These are phyloP conservation scores for Drosophila parthenogenetica DNA, from an alignment of 2,888 invertebrate species.

Conservation along the genomic window DNA sequence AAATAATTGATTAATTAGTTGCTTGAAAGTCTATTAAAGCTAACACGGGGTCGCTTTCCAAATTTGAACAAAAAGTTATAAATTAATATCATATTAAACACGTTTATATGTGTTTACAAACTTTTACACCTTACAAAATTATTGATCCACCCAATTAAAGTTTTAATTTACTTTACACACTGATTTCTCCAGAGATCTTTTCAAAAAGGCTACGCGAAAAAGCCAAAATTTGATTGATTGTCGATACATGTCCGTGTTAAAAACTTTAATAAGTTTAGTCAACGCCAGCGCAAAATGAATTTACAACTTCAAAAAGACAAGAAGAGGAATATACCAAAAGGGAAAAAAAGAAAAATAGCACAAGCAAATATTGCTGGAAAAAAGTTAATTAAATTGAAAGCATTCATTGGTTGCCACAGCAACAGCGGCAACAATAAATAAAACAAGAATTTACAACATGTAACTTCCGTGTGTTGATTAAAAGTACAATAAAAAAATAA, in stretches of 20 bases:
- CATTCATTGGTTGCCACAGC: slow-evolving; percentile 43
- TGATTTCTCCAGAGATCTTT: neutral
- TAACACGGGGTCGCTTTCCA: neutral
- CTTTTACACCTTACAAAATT: neutral
- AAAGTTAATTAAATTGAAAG: slow-evolving; percentile 78
- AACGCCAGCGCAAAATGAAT: slow-evolving; percentile 29
- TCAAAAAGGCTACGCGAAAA: slow-evolving; percentile 11
- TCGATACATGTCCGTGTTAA: slow-evolving; percentile 24
- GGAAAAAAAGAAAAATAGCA: neutral
- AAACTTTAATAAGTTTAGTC: slow-evolving; percentile 51
- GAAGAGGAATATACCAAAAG: slow-evolving; percentile 12
- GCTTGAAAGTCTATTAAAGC: neutral
- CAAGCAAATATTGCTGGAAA: slow-evolving; percentile 46
- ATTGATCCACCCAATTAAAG: neutral
- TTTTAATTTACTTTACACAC: neutral
- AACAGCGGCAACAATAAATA: slow-evolving; percentile 22
- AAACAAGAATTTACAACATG: slow-evolving; percentile 27
- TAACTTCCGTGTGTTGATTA: slow-evolving; percentile 39
- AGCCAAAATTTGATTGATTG: slow-evolving; percentile 40
- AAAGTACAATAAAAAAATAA: slow-evolving; percentile 25
- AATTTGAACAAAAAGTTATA: neutral
- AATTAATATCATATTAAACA: neutral
- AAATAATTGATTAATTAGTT: slow-evolving; percentile 21
- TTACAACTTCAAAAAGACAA: slow-evolving; percentile 26
- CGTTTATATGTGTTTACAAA: neutral